Percentiles rank a stretch among this genome's conserved stretches.
Evolutionary conservation across 2,888 invertebrate species (phyloP).

Genomic region (Minunthozetes semirufus): DNA sequence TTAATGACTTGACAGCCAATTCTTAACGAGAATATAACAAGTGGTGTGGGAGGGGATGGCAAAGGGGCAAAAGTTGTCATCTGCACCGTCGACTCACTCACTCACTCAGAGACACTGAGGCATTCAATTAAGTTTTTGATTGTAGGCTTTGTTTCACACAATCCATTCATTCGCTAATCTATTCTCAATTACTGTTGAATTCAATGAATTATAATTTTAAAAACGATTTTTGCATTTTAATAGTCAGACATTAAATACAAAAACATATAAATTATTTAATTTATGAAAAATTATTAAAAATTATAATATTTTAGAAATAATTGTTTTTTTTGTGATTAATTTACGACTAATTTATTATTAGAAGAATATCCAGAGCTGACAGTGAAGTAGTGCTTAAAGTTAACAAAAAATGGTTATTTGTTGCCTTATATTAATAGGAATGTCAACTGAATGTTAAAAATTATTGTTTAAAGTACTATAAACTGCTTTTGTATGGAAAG

Average conservation of each 20-base stretch:
- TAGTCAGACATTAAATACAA: background rate
- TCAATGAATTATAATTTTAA: slow-evolving; percentile 2
- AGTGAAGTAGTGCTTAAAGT: background rate
- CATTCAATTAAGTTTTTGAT: background rate
- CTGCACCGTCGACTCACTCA: background rate
- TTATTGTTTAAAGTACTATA: too few species aligned
- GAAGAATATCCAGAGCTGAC: background rate
- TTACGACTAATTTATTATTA: background rate
- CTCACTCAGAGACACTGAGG: background rate
- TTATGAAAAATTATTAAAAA: background rate
- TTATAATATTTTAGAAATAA: background rate
- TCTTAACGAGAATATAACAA: slow-evolving; percentile 21
- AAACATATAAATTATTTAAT: background rate
- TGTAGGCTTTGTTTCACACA: slow-evolving; percentile 22
- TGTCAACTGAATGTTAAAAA: too few species aligned
- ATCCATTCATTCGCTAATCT: slow-evolving; percentile 2
- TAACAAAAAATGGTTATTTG: too few species aligned
- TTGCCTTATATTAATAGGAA: too few species aligned
- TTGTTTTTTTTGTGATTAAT: background rate
- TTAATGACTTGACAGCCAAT: background rate
- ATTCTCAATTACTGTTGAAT: slow-evolving; percentile 6
- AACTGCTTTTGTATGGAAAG: background rate
- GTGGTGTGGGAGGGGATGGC: background rate
- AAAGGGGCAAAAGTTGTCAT: background rate
- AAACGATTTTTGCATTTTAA: slow-evolving; percentile 7